Evolutionary conservation across 30 jellyfish, hydroid and myxozoan genomes (phyloP), one percentile per base, ranked within the genome.

Genomic region (Pelagia noctiluca): DNA sequence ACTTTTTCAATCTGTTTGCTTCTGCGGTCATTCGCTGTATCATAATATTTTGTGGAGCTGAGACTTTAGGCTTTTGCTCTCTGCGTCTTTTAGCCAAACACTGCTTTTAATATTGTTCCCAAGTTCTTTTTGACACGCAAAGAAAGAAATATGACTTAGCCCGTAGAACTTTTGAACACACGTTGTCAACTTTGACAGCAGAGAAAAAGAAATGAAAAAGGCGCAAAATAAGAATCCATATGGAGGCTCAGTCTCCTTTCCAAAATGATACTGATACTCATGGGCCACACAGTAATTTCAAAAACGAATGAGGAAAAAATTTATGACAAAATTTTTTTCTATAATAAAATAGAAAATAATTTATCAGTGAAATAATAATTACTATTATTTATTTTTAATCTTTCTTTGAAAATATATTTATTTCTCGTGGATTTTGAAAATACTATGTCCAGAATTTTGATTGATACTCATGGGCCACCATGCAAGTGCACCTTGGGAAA

Each of bases 21-120:
- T 18, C 60, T 3, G 68, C 42, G 3, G 26, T 67, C 80, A 24
- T 67, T 24, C 80, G 80, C 62, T 67, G 80, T 30, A 67, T 34
- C 62, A 67, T 67, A 13, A 24, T 60, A 60, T 34, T 60, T 60
- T 7, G 35, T 1, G 73, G 73, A n/a, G 73, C 33, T 60, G 73
- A 30, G 73, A 16, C 73, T 30, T 60, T 60, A n/a, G 29, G 29
- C 73, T 60, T 60, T 30, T 30, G n/a, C 33, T 25, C 73, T 60
- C 73, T 34, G 33, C 35, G 12, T 60, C 35, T 42, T 42, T 42
- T 42, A 42, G 57, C 57, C 57, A 16, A 42, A 42, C 57, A 42
- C 16, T 42, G 57, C 57, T 42, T 42, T 42, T 42, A 8, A 42
- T 42, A 42, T 42, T 42, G 57, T 42, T 42, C 57, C 57, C 57